Evolutionary conservation across 2,888 invertebrate species (phyloP), one percentile per base, ranked within the genome.

Genomic region (Halictus quadricinctus): DNA sequence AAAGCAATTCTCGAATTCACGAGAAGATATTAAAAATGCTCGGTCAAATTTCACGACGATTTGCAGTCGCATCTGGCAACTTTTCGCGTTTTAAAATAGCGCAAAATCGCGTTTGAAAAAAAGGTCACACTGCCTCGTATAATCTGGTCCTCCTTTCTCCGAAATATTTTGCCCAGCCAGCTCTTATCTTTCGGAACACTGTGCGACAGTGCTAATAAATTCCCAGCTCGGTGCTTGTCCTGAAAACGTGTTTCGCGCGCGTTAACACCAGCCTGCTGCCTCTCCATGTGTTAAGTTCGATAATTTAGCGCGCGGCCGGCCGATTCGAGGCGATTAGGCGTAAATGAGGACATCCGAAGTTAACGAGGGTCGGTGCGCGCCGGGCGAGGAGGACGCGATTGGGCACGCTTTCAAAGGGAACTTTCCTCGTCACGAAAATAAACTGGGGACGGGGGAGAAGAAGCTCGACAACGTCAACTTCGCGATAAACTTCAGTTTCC

Each of bases 301-400:
- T 88, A 88, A 88, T 87, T 88, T 83, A 87, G 78, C 85, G 70
- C 69, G 81, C 76, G 85, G 54, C 80, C 84, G 72, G 80, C 79
- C 79, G 86, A 85, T 85, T 88, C 81, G 84, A 84, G 85, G 89
- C 87, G 90, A 90, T 90, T 90, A 89, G 89, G 87, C 87, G 89
- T 88, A 88, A 90, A 90, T 84, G 90, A 90, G 87, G 83, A 87
- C 85, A 83, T 86, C 84, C 88, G 74, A 86, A 89, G 85, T 90
- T 90, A 89, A 90, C 87, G 90, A 89, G 90, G 81, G 86, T 80
- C 79, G n/a, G 41, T 81, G 79, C 78, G 78, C 54, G 75, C 79
- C 75, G 77, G 43, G 21, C 29, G 66, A 69, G 25, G 29, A 46
- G 72, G 50, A 10, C n/a, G 58, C 7, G 21, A 70, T 43, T 13